Evolutionary conservation across 2,888 invertebrate species (phyloP).

Genomic region (Parasteatoda lunata): DNA sequence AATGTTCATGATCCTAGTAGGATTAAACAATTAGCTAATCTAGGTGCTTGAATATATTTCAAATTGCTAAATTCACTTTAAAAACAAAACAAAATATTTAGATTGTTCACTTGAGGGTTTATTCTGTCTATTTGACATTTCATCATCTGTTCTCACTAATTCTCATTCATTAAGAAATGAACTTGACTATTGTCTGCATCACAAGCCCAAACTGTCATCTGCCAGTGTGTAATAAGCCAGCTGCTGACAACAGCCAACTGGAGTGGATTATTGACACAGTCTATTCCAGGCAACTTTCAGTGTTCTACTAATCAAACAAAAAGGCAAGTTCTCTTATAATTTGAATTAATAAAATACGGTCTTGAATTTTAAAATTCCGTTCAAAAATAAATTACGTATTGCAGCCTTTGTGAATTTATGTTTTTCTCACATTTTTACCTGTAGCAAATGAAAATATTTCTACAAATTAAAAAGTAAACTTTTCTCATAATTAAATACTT

Average conservation of each 20-base stretch:
- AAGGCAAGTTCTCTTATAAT: constrained; percentile 23
- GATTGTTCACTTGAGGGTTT: constrained; percentile 11
- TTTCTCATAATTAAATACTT: no score
- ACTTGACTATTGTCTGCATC: constrained; percentile 28
- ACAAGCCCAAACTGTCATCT: constrained; percentile 56
- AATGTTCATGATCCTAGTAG: constrained; percentile 68
- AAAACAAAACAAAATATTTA: constrained; percentile 42
- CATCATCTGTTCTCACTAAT: constrained; percentile 10
- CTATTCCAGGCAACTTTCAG: constrained; percentile 10
- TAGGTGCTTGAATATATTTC: constrained; percentile 62
- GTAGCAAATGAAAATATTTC: background rate
- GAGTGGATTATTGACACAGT: constrained; percentile 43
- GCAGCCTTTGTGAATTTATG: no score
- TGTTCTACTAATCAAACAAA: background rate
- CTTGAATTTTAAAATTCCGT: no score
- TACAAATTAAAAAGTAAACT: background rate
- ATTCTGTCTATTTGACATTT: constrained; percentile 6
- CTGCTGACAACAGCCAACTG: constrained; percentile 23
- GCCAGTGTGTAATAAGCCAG: constrained; percentile 54
- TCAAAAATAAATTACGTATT: no score
- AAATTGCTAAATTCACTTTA: constrained; percentile 38
- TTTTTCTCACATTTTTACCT: background rate
- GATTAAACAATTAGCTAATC: background rate
- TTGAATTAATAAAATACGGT: no score
- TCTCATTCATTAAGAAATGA: constrained; percentile 15